phyloP scores from a whole-genome alignment of 2,797 vertebrate species.

The Cottoperca gobio region DNA sequence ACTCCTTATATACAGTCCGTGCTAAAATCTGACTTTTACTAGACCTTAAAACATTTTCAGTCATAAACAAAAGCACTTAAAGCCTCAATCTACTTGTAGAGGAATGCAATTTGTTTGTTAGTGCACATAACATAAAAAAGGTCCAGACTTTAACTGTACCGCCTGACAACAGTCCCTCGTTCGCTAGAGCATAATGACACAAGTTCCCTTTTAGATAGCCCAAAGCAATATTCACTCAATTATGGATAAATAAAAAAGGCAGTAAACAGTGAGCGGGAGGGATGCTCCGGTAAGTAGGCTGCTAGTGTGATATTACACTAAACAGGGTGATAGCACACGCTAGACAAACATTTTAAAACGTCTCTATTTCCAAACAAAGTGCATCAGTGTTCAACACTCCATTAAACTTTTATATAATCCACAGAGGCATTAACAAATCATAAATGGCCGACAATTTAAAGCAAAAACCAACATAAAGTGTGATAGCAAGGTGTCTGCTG shows the following conservation, averaged over 20 bases:
- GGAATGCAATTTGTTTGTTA: background rate
- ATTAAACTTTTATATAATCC: no score
- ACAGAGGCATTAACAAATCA: no score
- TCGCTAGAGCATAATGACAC: background rate
- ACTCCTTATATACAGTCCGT: no score
- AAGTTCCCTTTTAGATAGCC: background rate
- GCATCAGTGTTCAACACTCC: background rate
- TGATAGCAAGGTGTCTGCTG: no score
- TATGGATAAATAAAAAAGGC: constrained; percentile 3
- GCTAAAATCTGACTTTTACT: background rate
- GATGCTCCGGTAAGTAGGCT: background rate
- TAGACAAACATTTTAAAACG: background rate
- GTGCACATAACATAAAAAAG: background rate
- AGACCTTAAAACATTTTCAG: background rate
- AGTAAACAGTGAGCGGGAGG: background rate
- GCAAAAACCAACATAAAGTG: no score
- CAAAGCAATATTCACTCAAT: background rate
- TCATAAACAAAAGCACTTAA: background rate
- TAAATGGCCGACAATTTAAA: no score
- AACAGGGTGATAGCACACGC: background rate
- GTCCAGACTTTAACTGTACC: background rate
- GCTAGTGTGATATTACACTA: background rate
- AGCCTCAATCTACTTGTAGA: background rate
- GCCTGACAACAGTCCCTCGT: background rate
- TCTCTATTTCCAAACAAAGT: background rate